Evolutionary conservation across 2,888 invertebrate genomes (phyloP).

Genomic region (Drosophila mulleri): DNA sequence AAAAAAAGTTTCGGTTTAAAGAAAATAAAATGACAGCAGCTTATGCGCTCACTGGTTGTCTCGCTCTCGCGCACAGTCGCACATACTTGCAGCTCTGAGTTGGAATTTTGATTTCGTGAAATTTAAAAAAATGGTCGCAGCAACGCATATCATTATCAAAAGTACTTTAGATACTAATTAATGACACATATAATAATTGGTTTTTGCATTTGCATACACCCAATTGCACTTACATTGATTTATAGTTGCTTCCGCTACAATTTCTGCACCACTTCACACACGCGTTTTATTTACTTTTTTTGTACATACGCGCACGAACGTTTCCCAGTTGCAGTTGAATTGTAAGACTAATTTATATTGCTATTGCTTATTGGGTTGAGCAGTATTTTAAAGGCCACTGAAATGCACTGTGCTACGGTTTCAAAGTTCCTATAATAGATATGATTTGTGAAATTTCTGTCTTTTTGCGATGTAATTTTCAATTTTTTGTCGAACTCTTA

Average conservation of each 20-base stretch:
- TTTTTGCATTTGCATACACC: constrained; percentile 14
- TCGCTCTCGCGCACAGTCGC: constrained; percentile 51
- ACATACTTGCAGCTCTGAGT: constrained; percentile 66
- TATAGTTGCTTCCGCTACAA: constrained; percentile 34
- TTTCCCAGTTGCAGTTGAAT: constrained; percentile 34
- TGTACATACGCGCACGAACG: constrained; percentile 63
- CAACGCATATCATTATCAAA: constrained; percentile 72
- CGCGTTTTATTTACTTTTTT: constrained; percentile 76
- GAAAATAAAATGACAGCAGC: constrained; percentile 75
- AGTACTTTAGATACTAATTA: constrained; percentile 43
- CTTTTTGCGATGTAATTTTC: constrained; percentile 62
- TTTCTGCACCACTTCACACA: constrained; percentile 77
- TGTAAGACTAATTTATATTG: constrained; percentile 52
- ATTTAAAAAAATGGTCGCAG: constrained; percentile 80
- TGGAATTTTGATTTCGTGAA: constrained; percentile 79
- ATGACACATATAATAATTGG: constrained; percentile 20
- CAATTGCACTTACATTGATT: constrained; percentile 65
- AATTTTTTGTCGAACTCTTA: constrained; percentile 68
- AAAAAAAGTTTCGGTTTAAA: constrained; percentile 59
- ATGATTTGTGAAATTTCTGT: constrained; percentile 39
- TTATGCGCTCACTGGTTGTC: constrained; percentile 66
- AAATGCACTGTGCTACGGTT: constrained; percentile 66
- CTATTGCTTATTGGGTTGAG: constrained; percentile 72
- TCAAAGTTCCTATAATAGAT: constrained; percentile 31
- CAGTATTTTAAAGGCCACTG: constrained; percentile 77